phyloP scores from a whole-genome alignment of 2,113 vertebrate species.

The Paramormyrops kingsleyae region DNA sequence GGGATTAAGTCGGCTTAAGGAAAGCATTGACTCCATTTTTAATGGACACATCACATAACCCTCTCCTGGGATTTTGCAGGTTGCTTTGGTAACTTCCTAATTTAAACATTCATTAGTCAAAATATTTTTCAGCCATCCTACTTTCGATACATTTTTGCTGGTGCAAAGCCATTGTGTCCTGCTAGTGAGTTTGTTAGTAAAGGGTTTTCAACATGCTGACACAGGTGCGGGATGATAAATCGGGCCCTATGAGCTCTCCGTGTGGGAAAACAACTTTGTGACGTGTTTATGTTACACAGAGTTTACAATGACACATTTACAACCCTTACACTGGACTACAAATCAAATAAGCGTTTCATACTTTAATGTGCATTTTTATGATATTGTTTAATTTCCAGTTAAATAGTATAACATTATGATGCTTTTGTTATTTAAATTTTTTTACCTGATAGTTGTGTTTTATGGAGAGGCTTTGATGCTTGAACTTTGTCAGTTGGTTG shows the following conservation, averaged over 20 bases:
- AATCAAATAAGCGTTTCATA: neutral
- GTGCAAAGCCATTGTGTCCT: neutral
- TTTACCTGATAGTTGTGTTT: neutral
- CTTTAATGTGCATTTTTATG: neutral
- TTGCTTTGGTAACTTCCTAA: neutral
- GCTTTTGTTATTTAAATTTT: neutral
- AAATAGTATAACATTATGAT: neutral
- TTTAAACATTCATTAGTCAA: neutral
- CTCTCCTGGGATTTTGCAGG: neutral
- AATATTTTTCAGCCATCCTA: neutral
- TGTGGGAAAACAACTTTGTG: neutral
- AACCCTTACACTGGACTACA: neutral
- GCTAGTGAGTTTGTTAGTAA: neutral
- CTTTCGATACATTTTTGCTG: neutral
- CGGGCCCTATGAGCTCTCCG: neutral
- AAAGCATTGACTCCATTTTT: neutral
- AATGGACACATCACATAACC: neutral
- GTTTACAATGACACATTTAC: neutral
- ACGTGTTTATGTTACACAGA: neutral
- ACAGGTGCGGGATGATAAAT: neutral
- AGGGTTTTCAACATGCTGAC: neutral
- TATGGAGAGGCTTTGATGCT: neutral
- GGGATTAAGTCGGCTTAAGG: neutral
- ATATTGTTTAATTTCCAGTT: neutral
- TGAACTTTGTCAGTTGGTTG: neutral